These are phyloP conservation scores for Cydia pomonella DNA, from an alignment of 1,140 invertebrate genomes.

Conservation along the genomic window DNA sequence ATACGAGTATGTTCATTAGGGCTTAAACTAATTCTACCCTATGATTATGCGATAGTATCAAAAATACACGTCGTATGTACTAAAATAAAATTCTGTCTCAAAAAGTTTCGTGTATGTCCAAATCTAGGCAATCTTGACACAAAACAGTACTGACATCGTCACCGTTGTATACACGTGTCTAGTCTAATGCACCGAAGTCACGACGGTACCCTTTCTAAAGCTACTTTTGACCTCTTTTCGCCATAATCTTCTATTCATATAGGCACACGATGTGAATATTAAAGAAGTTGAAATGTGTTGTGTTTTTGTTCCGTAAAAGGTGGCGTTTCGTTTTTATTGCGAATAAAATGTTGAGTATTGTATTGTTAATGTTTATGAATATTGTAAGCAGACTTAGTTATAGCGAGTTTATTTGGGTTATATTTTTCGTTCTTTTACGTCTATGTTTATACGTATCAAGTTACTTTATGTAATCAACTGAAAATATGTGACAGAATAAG, in stretches of 20 bases:
- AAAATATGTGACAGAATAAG: too few species aligned
- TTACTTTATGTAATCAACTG: background rate
- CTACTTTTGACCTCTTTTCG: constrained; percentile 62
- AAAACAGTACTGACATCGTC: constrained; percentile 13
- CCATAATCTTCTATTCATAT: constrained; percentile 66
- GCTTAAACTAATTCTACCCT: too few species aligned
- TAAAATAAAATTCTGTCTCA: too few species aligned
- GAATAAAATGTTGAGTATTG: constrained; percentile 21
- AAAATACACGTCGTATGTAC: too few species aligned
- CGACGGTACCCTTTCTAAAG: constrained; percentile 38
- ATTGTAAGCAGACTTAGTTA: constrained; percentile 2
- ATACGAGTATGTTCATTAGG: too few species aligned
- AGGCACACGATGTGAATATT: constrained; percentile 56
- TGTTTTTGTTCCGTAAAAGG: constrained; percentile 20
- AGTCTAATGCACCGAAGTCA: constrained; percentile 35
- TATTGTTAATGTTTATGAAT: constrained; percentile 9
- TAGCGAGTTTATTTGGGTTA: background rate
- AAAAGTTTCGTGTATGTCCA: background rate
- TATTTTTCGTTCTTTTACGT: background rate
- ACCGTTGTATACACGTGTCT: background rate
- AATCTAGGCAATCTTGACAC: constrained; percentile 17
- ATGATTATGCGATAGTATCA: too few species aligned
- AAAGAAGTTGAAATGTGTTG: constrained; percentile 42
- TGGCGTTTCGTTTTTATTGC: constrained; percentile 19
- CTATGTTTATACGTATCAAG: background rate